phyloP scores from a whole-genome alignment of 1,140 invertebrate genomes.

The Drosophila obscura region DNA sequence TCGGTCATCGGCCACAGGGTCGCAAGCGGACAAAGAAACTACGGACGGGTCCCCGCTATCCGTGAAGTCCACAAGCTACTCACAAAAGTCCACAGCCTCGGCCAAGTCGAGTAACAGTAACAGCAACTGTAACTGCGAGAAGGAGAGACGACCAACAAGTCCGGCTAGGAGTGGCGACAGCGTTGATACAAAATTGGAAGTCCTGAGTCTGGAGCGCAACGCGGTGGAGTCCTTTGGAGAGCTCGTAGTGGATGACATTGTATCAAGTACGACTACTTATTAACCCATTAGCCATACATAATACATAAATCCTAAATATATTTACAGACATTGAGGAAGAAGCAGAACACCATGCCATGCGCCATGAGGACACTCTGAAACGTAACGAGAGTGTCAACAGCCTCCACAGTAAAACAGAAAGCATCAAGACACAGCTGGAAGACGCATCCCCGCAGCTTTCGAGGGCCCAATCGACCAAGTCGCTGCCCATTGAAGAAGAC shows the following conservation, averaged over 20 bases:
- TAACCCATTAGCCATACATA: too few species aligned
- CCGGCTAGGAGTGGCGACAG: background rate
- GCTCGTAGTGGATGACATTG: constrained; percentile 51
- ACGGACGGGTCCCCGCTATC: constrained; percentile 58
- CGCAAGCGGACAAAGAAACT: background rate
- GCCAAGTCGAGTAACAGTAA: constrained; percentile 54
- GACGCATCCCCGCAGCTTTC: constrained; percentile 71
- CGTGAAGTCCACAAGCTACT: constrained; percentile 70
- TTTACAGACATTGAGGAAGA: constrained; percentile 19
- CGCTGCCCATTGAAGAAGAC: constrained; percentile 73
- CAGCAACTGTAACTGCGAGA: constrained; percentile 7
- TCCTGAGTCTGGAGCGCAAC: constrained; percentile 14
- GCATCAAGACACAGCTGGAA: constrained; percentile 74
- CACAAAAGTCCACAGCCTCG: constrained; percentile 77
- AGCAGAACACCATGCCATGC: constrained; percentile 6
- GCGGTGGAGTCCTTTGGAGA: constrained; percentile 46
- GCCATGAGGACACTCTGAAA: constrained; percentile 27
- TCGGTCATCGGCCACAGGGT: background rate
- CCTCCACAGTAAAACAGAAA: constrained; percentile 75
- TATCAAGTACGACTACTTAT: constrained; percentile 18
- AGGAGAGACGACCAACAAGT: background rate
- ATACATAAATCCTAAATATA: too few species aligned
- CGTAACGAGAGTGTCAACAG: constrained; percentile 69
- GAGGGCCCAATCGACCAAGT: constrained; percentile 72
- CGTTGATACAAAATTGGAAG: background rate